Percentiles rank a stretch among this genome's conserved stretches.
Evolutionary conservation across 2,113 vertebrate species (phyloP).

Genomic region (Rafetus swinhoei): DNA sequence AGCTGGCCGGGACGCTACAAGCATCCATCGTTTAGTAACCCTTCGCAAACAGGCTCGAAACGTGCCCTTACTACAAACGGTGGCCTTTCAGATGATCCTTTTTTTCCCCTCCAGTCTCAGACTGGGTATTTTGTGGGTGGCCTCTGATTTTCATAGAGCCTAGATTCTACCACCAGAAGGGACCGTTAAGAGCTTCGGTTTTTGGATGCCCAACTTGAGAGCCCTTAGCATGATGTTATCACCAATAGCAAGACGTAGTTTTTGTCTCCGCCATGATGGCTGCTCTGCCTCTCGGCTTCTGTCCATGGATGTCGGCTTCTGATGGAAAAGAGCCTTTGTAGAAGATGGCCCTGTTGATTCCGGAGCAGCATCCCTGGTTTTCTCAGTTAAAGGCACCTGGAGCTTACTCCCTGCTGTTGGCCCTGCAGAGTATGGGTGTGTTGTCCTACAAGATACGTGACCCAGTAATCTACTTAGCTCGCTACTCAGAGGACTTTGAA

Average conservation of each 20-base stretch:
- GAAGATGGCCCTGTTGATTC: neutral
- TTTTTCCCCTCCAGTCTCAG: neutral
- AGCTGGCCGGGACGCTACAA: rapidly evolving
- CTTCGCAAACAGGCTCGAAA: neutral
- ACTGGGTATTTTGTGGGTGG: too few species aligned
- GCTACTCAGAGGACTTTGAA: neutral
- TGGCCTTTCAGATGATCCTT: neutral
- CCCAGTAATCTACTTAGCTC: neutral
- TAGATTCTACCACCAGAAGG: neutral
- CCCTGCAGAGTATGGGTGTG: neutral
- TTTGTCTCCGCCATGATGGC: neutral
- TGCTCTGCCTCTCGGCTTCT: neutral
- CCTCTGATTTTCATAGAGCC: neutral
- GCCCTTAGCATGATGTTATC: neutral
- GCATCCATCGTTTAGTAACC: neutral
- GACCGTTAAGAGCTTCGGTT: neutral
- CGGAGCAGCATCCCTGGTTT: neutral
- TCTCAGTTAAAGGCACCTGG: neutral
- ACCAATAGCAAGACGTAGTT: neutral
- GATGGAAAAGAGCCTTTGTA: neutral
- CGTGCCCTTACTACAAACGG: neutral
- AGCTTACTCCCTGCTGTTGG: too few species aligned
- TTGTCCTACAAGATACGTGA: neutral
- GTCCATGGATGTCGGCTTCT: rapidly evolving
- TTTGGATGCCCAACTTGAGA: neutral